These are phyloP conservation scores for Gallirallus australis DNA, from an alignment of 2,797 vertebrate genomes.

Conservation along the genomic window DNA sequence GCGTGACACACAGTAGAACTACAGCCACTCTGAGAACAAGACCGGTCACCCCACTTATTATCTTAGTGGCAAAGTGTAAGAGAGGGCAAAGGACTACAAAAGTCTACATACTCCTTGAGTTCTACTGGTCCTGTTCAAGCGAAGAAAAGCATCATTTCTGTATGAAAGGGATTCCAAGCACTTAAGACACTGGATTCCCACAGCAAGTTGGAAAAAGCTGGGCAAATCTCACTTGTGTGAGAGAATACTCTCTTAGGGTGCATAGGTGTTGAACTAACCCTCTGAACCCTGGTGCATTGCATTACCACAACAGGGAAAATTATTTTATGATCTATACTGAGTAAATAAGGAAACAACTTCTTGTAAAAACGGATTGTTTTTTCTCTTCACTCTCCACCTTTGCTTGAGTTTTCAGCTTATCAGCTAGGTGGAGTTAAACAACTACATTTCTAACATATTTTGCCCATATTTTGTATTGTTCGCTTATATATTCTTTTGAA, in stretches of 20 bases:
- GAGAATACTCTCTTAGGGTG: background rate
- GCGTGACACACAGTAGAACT: background rate
- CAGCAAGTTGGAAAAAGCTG: background rate
- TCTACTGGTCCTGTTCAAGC: background rate
- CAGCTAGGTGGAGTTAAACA: background rate
- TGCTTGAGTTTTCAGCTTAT: background rate
- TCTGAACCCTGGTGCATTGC: background rate
- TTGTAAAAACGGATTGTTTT: background rate
- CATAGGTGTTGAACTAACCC: background rate
- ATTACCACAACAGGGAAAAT: background rate
- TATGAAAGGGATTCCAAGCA: background rate
- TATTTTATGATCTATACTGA: background rate
- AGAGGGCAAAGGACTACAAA: background rate
- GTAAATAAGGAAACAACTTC: background rate
- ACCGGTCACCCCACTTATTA: background rate
- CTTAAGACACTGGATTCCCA: background rate
- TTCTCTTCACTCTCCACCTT: background rate
- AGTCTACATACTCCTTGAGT: background rate
- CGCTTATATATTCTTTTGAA: background rate
- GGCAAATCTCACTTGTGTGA: background rate
- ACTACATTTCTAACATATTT: background rate
- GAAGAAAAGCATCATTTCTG: background rate
- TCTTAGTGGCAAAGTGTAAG: background rate
- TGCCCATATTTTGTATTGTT: background rate
- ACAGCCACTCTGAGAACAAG: background rate